phyloP scores from a whole-genome alignment of 2,888 invertebrate species.

The Torymus aiolomorphi region DNA sequence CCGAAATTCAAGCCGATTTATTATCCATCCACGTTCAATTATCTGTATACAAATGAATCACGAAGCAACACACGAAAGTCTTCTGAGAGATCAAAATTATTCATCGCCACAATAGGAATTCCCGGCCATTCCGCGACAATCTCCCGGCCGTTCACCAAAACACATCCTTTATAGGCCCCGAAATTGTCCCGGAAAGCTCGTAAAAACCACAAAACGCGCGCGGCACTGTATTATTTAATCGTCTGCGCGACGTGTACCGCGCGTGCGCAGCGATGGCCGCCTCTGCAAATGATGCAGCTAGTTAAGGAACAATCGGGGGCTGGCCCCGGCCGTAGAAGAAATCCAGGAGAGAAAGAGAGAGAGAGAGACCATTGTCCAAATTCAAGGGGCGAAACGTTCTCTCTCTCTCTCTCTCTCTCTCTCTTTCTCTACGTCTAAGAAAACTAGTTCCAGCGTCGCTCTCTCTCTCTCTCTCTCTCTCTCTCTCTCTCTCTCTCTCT shows the following conservation, averaged over 20 bases:
- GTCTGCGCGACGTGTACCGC: neutral
- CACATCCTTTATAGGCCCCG: no score
- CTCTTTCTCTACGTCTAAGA: constrained; percentile 52
- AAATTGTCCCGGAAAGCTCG: neutral
- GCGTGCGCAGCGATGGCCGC: constrained; percentile 4
- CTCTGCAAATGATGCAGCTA: constrained; percentile 54
- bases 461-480: neutral
- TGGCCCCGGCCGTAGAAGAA: neutral
- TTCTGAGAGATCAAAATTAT: no score
- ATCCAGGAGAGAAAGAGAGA: constrained; percentile 12
- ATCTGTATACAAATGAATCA: no score
- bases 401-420: no score
- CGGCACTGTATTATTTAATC: constrained; percentile 16
- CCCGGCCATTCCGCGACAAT: no score
- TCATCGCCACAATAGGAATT: no score
- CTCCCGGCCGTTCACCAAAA: no score
- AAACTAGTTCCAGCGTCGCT: constrained; percentile 66
- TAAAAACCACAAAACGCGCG: neutral
- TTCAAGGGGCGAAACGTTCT: constrained; percentile 64
- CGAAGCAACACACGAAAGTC: no score
- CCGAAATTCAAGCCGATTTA: no score
- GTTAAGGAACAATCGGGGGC: constrained; percentile 55
- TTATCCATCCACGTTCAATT: no score
- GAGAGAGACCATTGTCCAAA: constrained; percentile 59
- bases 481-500: no score